Evolutionary conservation across 92 coral and sea anemone genomes (phyloP), one percentile per base, ranked within the genome.

Genomic region (Palythoa grandiflora): DNA sequence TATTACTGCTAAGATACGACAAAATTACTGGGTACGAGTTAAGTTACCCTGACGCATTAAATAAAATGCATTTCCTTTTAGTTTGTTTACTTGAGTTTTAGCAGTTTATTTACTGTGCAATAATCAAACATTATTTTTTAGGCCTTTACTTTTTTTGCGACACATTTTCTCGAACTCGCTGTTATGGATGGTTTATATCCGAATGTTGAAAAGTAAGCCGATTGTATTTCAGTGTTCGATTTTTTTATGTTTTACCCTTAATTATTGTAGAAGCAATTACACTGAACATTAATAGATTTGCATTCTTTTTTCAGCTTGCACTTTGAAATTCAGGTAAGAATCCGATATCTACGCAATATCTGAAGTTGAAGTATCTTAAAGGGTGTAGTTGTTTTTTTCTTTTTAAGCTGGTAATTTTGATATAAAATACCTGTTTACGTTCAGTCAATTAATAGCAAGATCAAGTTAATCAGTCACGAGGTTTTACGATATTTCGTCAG

Each of bases 101-200:
- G 5, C 7, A 61, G 1, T 61, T 14, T 61, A 14, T 61, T 14
- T 61, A 19, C n/a, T 14, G 2, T 61, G 8, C 35, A 14, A 21
- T 61, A 44, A 44, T 59, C 19, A 13, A 5, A 10, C 5, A 0
- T 15, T 17, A 59, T 59, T 17, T 68, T 21, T 21, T 68, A 97
- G 99, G 98, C 99, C 70, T 97, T 97, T 88, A 95, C 98, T 0
- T 95, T 93, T 77, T 95, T 97, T 89, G 99, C 99, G 77, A 97
- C 99, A 5, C 99, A 97, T 88, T 97, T 97, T 75, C 93, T 97
- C 65, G 98, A 97, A 80, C 87, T 97, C 48, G 90, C 99, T 1
- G 88, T 95, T 21, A 91, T 97, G 93, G 99, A 97, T 80, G 94
- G 94, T 70, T 83, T 97, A 68, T 97, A 97, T 50, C 99, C 97